phyloP scores from a whole-genome alignment of 1,140 invertebrate genomes.

The Dendroctonus valens region DNA sequence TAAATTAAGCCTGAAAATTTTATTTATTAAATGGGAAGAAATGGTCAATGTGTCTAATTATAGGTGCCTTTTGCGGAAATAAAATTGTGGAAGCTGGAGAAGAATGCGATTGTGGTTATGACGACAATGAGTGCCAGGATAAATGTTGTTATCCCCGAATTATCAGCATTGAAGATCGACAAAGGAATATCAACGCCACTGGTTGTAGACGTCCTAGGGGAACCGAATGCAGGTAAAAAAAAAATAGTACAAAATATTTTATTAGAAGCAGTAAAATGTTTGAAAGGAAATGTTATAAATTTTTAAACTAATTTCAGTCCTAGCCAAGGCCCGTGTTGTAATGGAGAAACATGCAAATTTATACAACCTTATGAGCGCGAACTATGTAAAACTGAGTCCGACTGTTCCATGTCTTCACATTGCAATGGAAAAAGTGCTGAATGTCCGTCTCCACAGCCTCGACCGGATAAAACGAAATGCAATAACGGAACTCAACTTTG shows the following conservation, averaged over 20 bases:
- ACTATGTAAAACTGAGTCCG: constrained; percentile 80
- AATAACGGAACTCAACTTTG: constrained; percentile 87
- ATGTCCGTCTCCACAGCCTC: constrained; percentile 78
- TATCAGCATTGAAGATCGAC: constrained; percentile 67
- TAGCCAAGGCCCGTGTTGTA: constrained; percentile 95
- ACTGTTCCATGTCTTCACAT: constrained; percentile 80
- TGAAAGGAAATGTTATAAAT: too few relatives aligned
- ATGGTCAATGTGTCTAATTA: neutral
- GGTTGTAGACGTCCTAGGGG: constrained; percentile 75
- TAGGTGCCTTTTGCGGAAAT: constrained; percentile 95
- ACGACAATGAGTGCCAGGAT: constrained; percentile 88
- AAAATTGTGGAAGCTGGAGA: constrained; percentile 97
- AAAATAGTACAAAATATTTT: neutral
- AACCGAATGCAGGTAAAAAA: constrained; percentile 74
- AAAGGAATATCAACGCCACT: constrained; percentile 69
- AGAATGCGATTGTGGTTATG: constrained; percentile 98
- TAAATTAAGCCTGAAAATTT: neutral
- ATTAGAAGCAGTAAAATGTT: constrained; percentile 9
- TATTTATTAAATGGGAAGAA: too few relatives aligned
- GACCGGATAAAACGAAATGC: constrained; percentile 79
- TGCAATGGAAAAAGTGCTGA: constrained; percentile 84
- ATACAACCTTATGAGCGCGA: constrained; percentile 61
- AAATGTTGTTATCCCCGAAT: constrained; percentile 91
- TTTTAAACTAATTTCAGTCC: constrained; percentile 63
- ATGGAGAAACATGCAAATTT: constrained; percentile 78